These are phyloP conservation scores for Megamerina dolium DNA, from an alignment of 2,888 invertebrate species.

Conservation along the genomic window DNA sequence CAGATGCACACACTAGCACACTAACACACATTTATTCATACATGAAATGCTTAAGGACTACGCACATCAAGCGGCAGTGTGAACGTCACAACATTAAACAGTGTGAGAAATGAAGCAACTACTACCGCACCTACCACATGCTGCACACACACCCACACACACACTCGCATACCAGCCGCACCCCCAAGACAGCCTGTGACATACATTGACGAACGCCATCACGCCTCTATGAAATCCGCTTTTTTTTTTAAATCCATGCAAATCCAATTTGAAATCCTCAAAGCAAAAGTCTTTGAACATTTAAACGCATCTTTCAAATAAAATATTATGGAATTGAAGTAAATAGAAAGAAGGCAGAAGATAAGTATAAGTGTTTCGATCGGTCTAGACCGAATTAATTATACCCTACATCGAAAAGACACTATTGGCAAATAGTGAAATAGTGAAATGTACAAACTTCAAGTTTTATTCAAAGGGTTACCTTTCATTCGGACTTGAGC, in stretches of 20 bases:
- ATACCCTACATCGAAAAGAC: too few species aligned
- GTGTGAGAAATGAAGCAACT: background rate
- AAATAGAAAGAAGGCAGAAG: background rate
- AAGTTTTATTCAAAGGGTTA: too few species aligned
- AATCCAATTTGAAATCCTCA: constrained; percentile 14
- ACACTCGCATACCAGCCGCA: too few species aligned
- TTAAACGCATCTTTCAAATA: background rate
- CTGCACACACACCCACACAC: constrained; percentile 4
- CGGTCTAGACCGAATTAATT: too few species aligned
- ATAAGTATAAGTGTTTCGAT: too few species aligned
- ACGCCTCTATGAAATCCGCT: background rate
- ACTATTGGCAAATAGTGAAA: too few species aligned
- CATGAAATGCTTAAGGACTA: too few species aligned
- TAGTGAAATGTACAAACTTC: too few species aligned
- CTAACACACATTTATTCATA: background rate
- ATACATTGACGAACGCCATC: background rate
- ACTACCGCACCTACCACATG: background rate
- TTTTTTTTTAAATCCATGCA: constrained; percentile 14
- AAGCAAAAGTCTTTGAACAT: constrained; percentile 10
- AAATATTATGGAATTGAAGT: background rate
- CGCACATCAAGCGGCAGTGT: too few species aligned
- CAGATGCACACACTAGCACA: background rate
- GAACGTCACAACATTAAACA: too few species aligned
- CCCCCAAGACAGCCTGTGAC: constrained; percentile 3
- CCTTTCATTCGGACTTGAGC: too few species aligned